Base-by-base conservation (phyloP, 2,113 vertebrate species). In the Climacteris rufus region DNA sequence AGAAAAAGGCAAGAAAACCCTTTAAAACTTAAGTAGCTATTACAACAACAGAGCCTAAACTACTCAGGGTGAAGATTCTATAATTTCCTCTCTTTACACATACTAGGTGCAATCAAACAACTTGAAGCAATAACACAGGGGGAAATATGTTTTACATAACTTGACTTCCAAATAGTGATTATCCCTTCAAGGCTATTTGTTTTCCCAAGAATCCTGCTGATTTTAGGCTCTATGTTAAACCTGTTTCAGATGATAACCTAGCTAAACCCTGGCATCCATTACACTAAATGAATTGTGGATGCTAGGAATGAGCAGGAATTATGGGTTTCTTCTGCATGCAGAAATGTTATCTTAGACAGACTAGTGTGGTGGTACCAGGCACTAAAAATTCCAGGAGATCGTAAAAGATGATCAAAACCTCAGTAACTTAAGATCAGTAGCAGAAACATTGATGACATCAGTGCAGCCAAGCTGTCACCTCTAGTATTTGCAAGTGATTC, bases 211-310 rank as follows among this genome's bases (percentile, higher is more conserved):
- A 93, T 93, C 97, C 97, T 97, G 95, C 97, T 97, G 98, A 87
- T 97, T 95, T 75, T 87, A 96, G 66, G 94, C 97, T 95, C 60
- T 75, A 12, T 81, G 96, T 94, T 96, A 97, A 97, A 96, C 97
- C 97, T 98, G 98, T 94, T 96, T 92, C 60, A 49, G 52, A 84
- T 92, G 97, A 98, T 98, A 98, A 97, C 97, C 97, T 90, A 71
- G 47, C 76, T 93, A 91, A 94, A 86, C 91, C 65, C 91, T 90
- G 89, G 87, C 89, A 96, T 95, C 86, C 12, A 45, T 94, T 97
- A 15, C 18, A 42, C 61, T 90, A 95, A 95, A 82, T 75, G 59
- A 94, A 59, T 95, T 82, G 68, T 70, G 64, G 88, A 28, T 83
- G 42, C 69, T 77, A 74, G 91, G 66, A 90, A 86, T 27, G 47